Base-by-base conservation (phyloP, 2,113 vertebrate genomes). In the Rhegmatorhina hoffmannsi region DNA sequence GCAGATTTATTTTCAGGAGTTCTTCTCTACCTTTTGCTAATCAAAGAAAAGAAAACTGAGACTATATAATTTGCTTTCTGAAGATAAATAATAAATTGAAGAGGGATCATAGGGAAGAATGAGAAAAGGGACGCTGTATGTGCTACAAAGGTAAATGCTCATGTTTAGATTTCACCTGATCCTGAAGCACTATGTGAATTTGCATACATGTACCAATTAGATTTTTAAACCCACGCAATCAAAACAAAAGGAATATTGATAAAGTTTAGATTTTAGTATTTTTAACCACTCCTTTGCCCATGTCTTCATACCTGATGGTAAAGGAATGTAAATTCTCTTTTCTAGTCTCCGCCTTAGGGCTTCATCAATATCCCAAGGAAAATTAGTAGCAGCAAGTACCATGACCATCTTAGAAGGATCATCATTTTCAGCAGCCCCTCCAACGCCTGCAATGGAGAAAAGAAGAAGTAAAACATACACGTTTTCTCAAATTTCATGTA, bases 321-420 rank as follows among this genome's bases (percentile, higher is more conserved):
- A 97, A 34, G 99, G 99, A 97, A 99, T 99, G 91, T 99, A 99
- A 97, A 99, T 99, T 97, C 99, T 99, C 90, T 99, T 99, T 93
- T 99, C 99, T 89, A 99, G 97, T 31, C 99, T 98, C 49, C 99
- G 97, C 85, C 99, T 98, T 96, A 99, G 97, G 81, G 99, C 99
- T 97, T 99, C 99, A 84, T 99, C 99, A 59, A 99, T 99, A 98
- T 99, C 99, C 99, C 99, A 99, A 13, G 99, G 99, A 94, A 99
- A 99, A 97, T 99, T 99, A 67, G 99, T 99, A 92, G 99, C 99
- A 81, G 99, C 99, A 87, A 99, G 97, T 82, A 99, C 99, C 99
- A 99, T 99, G 88, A 99, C 99, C 99, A 99, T 99, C 96, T 99
- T 99, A 28, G 99, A 99, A 26, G 99, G 99, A 96, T 99, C 99